Evolutionary conservation across 2,113 vertebrate genomes (phyloP).

Genomic region (Bos indicus): DNA sequence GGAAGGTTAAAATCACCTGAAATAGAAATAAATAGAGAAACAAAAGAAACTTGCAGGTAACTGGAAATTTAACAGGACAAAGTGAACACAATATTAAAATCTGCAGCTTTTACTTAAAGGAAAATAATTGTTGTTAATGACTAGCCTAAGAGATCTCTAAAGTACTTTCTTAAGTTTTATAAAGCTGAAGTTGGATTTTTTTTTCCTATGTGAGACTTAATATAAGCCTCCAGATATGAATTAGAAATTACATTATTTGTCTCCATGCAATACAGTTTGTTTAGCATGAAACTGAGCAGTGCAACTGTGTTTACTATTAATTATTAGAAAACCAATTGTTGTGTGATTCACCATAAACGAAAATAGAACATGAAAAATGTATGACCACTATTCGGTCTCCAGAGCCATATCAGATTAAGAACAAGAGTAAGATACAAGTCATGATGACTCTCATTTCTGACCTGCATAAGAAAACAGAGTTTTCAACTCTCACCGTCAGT

Average conservation of each 20-base stretch:
- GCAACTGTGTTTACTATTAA: slow-evolving; percentile 47
- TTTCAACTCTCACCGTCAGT: not conserved
- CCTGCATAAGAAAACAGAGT: not conserved
- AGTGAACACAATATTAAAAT: not conserved
- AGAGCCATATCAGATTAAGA: slow-evolving; percentile 20
- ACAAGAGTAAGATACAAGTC: not conserved
- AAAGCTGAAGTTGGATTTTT: not conserved
- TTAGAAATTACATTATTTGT: slow-evolving; percentile 43
- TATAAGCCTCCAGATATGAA: not conserved
- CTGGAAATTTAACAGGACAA: not conserved
- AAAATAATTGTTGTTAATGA: not conserved
- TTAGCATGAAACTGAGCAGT: slow-evolving; percentile 24
- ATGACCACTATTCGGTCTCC: not conserved
- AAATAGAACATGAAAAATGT: slow-evolving; percentile 47
- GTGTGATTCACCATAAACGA: not conserved
- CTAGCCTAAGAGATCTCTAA: not conserved
- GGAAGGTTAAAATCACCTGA: not conserved
- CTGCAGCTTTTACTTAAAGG: slow-evolving; percentile 11
- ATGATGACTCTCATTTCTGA: not conserved
- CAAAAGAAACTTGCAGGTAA: not conserved
- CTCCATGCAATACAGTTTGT: slow-evolving; percentile 7
- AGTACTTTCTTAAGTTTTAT: not conserved
- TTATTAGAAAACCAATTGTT: slow-evolving; percentile 44
- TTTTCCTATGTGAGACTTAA: not conserved
- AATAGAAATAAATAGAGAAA: not conserved